A percentile compares a stretch with the other conserved stretches of the same genome.
These are phyloP conservation scores for Phaenicophaeus curvirostris DNA, from an alignment of 2,797 vertebrate genomes.

Conservation along the genomic window DNA sequence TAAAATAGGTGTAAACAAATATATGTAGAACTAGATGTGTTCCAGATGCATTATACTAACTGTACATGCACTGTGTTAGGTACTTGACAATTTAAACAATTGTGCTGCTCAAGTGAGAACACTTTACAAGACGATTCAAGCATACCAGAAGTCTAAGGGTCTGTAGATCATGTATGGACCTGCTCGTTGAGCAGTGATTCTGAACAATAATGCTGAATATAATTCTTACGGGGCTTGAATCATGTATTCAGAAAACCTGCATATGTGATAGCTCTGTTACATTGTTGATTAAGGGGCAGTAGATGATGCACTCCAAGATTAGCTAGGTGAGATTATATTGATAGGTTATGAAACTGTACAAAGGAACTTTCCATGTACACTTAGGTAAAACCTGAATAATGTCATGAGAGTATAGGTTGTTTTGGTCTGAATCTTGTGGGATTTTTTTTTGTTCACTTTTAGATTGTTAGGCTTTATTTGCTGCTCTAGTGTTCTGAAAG, in stretches of 20 bases:
- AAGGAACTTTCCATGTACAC: background rate
- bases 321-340: background rate
- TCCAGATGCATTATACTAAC: background rate
- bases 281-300: background rate
- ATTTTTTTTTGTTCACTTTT: background rate
- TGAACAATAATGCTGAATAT: background rate
- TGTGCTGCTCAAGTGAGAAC: background rate
- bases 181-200: background rate
- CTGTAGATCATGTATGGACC: background rate
- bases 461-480: background rate
- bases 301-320: background rate
- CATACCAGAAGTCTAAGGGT: background rate
- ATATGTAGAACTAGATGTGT: background rate
- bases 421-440: background rate
- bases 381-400: background rate
- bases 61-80: background rate
- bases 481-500: background rate
- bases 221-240: background rate
- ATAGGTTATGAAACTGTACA: background rate
- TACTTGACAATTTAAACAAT: background rate
- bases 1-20: background rate
- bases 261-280: background rate
- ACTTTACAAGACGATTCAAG: background rate
- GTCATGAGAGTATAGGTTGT: background rate
- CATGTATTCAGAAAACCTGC: background rate